Conservation (phyloP, 2,797 vertebrate genomes). For the Calcarius lapponicus region DNA sequence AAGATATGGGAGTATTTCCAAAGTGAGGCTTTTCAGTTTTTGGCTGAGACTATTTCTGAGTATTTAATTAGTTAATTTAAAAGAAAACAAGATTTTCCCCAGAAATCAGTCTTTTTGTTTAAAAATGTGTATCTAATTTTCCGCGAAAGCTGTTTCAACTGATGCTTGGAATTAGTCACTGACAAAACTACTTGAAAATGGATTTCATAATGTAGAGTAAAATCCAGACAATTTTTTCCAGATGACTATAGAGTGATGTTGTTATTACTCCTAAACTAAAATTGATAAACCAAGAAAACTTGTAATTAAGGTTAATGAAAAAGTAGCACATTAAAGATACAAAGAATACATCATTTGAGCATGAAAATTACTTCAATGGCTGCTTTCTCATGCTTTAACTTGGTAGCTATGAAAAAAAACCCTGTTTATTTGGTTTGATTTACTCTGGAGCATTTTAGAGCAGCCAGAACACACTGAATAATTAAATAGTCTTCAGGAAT, state of each 20-base stretch:
- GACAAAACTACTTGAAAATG: conserved; percentile 56
- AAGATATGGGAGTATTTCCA: neutral
- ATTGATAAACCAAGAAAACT: conserved; percentile 38
- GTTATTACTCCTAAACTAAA: conserved; percentile 30
- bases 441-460: neutral
- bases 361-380: neutral
- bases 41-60: conserved; percentile 21
- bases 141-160: conserved; percentile 36
- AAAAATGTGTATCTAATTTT: conserved; percentile 64
- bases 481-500: neutral
- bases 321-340: neutral
- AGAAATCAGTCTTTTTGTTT: conserved; percentile 46
- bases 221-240: conserved; percentile 62
- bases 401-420: neutral
- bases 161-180: conserved; percentile 48
- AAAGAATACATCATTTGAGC: neutral
- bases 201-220: conserved; percentile 46
- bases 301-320: conserved; percentile 27
- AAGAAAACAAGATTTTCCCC: conserved; percentile 49
- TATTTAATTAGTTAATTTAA: conserved; percentile 59
- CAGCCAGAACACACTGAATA: neutral
- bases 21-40: conserved; percentile 15
- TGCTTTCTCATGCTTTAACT: neutral
- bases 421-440: neutral
- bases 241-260: conserved; percentile 36